These are phyloP conservation scores for Poecilia gillii DNA, from an alignment of 2,797 vertebrate species.

Conservation along the genomic window DNA sequence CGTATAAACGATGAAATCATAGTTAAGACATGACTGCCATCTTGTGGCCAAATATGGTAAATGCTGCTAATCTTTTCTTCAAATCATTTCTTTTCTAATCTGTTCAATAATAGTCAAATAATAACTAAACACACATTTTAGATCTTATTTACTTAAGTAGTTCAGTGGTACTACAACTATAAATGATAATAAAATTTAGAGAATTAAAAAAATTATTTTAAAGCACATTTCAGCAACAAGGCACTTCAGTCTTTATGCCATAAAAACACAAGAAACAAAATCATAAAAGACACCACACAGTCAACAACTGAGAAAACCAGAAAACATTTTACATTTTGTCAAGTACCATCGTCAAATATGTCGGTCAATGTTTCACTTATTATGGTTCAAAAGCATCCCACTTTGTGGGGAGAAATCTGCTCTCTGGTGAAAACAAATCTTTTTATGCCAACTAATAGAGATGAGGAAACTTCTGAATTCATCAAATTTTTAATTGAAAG, in stretches of 20 bases:
- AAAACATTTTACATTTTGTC: no score
- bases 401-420: background rate
- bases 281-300: no score
- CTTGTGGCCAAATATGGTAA: conserved; percentile 47
- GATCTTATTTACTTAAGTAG: background rate
- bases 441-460: background rate
- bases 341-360: no score
- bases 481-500: background rate
- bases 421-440: background rate
- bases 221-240: no score
- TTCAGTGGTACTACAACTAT: background rate
- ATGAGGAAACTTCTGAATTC: background rate
- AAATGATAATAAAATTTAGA: background rate
- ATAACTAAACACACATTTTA: background rate
- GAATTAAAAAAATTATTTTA: background rate
- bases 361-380: no score
- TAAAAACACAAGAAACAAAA: no score
- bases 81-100: no score
- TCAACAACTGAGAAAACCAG: no score
- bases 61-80: conserved; percentile 4
- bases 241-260: no score
- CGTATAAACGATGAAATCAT: conserved; percentile 3
- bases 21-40: conserved; percentile 63
- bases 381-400: background rate
- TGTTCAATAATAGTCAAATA: no score